These are phyloP conservation scores for Lepidotrigona ventralis DNA, from an alignment of 1,140 invertebrate species.

Conservation along the genomic window DNA sequence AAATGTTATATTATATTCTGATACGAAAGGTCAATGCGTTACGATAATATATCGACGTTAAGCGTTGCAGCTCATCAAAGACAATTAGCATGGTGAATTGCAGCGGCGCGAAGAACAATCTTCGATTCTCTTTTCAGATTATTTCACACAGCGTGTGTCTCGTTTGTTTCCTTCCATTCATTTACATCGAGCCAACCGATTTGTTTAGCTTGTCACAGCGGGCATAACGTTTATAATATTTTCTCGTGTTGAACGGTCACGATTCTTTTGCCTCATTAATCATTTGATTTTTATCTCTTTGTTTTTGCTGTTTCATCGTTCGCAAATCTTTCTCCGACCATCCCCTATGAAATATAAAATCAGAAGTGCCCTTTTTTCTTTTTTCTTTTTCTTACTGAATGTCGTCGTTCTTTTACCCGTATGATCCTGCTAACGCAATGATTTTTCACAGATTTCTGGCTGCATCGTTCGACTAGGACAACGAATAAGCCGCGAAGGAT, in stretches of 20 bases:
- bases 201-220: neutral
- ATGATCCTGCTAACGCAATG: conserved; percentile 23
- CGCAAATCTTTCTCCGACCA: neutral
- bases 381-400: neutral
- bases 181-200: neutral
- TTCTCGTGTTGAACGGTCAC: neutral
- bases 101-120: neutral
- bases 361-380: neutral
- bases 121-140: conserved; percentile 6
- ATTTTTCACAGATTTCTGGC: conserved; percentile 59
- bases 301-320: neutral
- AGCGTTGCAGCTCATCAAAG: too few species aligned
- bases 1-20: conserved; percentile 60
- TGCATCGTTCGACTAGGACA: conserved; percentile 2
- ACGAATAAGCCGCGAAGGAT: conserved; percentile 16
- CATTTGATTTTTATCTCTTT: neutral
- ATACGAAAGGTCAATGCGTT: conserved; percentile 24
- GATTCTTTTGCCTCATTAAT: neutral
- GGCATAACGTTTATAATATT: too few species aligned
- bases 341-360: neutral
- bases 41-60: neutral
- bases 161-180: neutral
- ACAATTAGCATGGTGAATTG: neutral
- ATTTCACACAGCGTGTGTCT: neutral
- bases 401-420: neutral